phyloP scores from a whole-genome alignment of 1,140 invertebrate genomes.

The Drosophila persimilis region DNA sequence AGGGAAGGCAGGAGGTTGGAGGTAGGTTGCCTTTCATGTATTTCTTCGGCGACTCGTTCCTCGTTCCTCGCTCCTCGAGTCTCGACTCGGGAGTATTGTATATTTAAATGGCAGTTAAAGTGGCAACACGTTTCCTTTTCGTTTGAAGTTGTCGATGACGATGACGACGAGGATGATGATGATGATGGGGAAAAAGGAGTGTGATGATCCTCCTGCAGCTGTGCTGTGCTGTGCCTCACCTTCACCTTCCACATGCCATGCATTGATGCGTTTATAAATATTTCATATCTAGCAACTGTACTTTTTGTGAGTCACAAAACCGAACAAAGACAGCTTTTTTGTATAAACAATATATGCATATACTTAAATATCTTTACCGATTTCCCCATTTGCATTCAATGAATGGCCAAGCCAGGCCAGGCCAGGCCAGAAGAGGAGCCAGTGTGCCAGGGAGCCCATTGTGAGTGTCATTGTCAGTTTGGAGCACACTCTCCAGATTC shows the following conservation, averaged over 20 bases:
- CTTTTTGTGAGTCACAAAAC: constrained; percentile 65
- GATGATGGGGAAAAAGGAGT: constrained; percentile 33
- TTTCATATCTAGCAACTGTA: constrained; percentile 62
- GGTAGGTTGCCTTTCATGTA: constrained; percentile 57
- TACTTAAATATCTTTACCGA: constrained; percentile 35
- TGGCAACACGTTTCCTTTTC: constrained; percentile 77
- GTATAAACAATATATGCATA: constrained; percentile 63
- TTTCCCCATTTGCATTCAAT: constrained; percentile 75
- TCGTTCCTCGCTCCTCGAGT: too few species aligned
- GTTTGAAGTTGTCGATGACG: constrained; percentile 65
- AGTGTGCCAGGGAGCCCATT: constrained; percentile 42
- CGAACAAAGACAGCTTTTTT: constrained; percentile 48
- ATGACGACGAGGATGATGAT: constrained; percentile 12
- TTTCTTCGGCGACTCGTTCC: constrained; percentile 10
- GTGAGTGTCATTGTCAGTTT: constrained; percentile 59
- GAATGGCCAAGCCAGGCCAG: constrained; percentile 31
- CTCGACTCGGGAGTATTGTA: constrained; percentile 53
- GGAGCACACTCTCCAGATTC: constrained; percentile 43
- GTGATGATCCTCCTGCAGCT: constrained; percentile 39
- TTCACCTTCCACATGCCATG: constrained; percentile 25
- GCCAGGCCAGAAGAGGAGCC: constrained; percentile 19
- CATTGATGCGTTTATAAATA: constrained; percentile 77
- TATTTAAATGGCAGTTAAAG: constrained; percentile 82
- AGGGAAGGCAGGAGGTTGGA: background rate
- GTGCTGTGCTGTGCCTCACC: constrained; percentile 13